phyloP scores from a whole-genome alignment of 2,888 invertebrate genomes.

The Notodonta ziczac region DNA sequence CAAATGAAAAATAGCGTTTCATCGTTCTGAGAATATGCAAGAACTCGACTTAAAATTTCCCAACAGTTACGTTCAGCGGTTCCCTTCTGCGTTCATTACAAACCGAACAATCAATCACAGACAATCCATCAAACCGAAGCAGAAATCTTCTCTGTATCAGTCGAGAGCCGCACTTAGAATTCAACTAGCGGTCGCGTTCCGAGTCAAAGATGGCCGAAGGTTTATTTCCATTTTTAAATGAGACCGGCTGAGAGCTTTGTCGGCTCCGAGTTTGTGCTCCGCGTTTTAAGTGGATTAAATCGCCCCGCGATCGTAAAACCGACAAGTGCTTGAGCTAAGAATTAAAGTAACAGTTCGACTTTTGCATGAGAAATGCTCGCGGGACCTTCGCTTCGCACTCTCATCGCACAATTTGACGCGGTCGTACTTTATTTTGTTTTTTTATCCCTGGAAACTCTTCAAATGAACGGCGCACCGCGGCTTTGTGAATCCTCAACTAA shows the following conservation, averaged over 20 bases:
- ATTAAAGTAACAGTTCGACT: conserved; percentile 84
- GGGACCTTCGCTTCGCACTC: conserved; percentile 71
- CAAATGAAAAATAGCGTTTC: no score
- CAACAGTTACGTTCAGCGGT: background rate
- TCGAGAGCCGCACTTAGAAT: conserved; percentile 76
- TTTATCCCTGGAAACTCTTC: conserved; percentile 56
- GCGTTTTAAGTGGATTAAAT: conserved; percentile 86
- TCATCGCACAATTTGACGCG: conserved; percentile 69
- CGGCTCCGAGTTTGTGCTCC: conserved; percentile 82
- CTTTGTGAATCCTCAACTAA: conserved; percentile 74
- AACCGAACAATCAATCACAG: conserved; percentile 29
- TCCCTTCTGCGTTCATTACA: conserved; percentile 23
- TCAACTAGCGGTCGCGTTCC: conserved; percentile 75
- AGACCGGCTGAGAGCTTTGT: conserved; percentile 84
- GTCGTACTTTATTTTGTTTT: conserved; percentile 70
- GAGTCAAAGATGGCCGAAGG: conserved; percentile 82
- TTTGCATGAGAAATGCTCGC: conserved; percentile 83
- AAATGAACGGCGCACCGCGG: conserved; percentile 61
- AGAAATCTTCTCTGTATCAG: conserved; percentile 68
- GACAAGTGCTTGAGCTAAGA: conserved; percentile 83
- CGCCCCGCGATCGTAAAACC: conserved; percentile 84
- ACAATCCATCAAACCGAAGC: conserved; percentile 47
- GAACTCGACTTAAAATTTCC: conserved; percentile 6
- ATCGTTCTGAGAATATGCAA: background rate
- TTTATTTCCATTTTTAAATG: conserved; percentile 85